Base-by-base conservation (phyloP, 2,888 invertebrate species). In the Hartigia nigra region DNA sequence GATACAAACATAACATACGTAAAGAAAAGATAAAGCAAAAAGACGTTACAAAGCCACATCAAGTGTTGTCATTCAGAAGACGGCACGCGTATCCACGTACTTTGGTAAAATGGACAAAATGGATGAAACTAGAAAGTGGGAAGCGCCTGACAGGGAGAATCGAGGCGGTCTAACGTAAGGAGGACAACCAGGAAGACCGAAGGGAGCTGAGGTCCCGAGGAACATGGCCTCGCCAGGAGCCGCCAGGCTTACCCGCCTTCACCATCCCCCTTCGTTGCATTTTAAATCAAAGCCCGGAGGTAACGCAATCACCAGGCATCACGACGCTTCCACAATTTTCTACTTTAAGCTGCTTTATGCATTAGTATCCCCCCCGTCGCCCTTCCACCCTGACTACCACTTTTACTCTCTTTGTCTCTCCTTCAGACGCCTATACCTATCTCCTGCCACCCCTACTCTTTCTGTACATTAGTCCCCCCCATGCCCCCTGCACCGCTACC, bases 281-380 rank as follows among this genome's bases (percentile, higher is more conserved):
- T 91, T 91, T 91, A 91, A 91, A 91, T 91, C 91, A 91, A 91
- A 91, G 91, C 91, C 91, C 88, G 87, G 89, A 89, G 91, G 91
- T 91, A 91, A 91, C 91, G 91, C 91, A 91, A 91, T 91, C 91
- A 91, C 91, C 91, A 89, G 87, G 91, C 91, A 91, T 91, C 91
- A 91, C 91, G 91, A 91, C 91, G 91, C 91, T 91, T 91, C 91
- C 91, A 91, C 91, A 91, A 91, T 91, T 91, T 91, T 91, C 91
- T 91, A 91, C 91, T 91, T 91, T 91, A 91, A 91, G 91, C 91
- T 91, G 91, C 91, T 91, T 91, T 91, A 90, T 91, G 90, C 91
- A 91, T 91, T 91, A 91, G 90, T 88, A 86, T 85, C 87, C 86
- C 79, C n/a, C 36, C 70, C 69, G 69, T 35, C 34, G 14, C 31